phyloP scores from a whole-genome alignment of 2,888 invertebrate species.

The Papilio elwesi region DNA sequence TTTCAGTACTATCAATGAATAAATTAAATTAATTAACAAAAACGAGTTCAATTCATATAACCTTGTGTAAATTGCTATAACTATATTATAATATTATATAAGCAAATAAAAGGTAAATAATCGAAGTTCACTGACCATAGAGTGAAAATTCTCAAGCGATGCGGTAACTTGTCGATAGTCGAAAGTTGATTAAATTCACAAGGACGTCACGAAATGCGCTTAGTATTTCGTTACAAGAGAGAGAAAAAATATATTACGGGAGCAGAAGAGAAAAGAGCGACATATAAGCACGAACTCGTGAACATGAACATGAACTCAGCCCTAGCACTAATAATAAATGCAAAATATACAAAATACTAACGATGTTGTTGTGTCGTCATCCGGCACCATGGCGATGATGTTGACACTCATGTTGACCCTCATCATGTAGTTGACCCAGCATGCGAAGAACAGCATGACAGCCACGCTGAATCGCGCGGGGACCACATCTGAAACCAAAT shows the following conservation, averaged over 20 bases:
- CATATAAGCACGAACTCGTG: too few species aligned
- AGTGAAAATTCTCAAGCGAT: too few species aligned
- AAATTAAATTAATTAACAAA: neutral
- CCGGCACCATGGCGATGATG: conserved; percentile 88
- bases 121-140: neutral
- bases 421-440: conserved; percentile 89
- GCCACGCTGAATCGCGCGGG: conserved; percentile 80
- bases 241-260: too few species aligned
- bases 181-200: too few species aligned
- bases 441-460: conserved; percentile 89
- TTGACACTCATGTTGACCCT: conserved; percentile 91
- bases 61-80: neutral
- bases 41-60: neutral
- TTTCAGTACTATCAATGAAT: neutral
- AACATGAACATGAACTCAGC: too few species aligned
- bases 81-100: neutral
- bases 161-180: too few species aligned
- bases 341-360: conserved; percentile 55
- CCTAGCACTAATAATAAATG: neutral
- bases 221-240: too few species aligned
- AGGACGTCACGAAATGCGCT: too few species aligned
- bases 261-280: too few species aligned
- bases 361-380: conserved; percentile 62
- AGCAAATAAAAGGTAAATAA: neutral
- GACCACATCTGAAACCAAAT: conserved; percentile 63